These are phyloP conservation scores for Vidua chalybeata DNA, from an alignment of 2,113 vertebrate genomes.

Conservation along the genomic window DNA sequence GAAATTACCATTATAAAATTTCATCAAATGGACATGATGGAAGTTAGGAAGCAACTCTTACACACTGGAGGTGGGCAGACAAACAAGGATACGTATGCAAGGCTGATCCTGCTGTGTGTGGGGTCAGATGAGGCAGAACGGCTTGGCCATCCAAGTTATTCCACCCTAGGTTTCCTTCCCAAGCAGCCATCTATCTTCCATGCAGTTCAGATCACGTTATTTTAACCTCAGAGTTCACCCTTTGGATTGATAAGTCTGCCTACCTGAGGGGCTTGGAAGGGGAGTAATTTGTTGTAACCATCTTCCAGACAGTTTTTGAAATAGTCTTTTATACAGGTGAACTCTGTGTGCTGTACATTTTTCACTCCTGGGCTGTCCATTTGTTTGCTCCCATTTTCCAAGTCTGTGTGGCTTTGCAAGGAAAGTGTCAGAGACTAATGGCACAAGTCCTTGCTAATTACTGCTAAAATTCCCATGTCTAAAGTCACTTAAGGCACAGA, in stretches of 20 bases:
- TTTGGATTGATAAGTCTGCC: conserved; percentile 18
- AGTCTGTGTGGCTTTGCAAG: background rate
- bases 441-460: conserved; percentile 12
- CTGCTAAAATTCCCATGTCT: background rate
- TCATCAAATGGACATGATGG: background rate
- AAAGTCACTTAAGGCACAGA: background rate
- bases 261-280: conserved; percentile 9
- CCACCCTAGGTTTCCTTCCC: background rate
- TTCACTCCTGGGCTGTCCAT: conserved; percentile 9
- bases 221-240: conserved; percentile 9
- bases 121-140: background rate
- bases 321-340: conserved; percentile 5
- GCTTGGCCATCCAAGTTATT: background rate
- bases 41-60: background rate
- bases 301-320: conserved; percentile 43
- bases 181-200: conserved; percentile 6
- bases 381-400: background rate
- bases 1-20: conserved; percentile 8
- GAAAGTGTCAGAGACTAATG: conserved; percentile 8
- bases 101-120: background rate
- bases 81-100: background rate
- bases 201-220: background rate
- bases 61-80: background rate
- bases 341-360: background rate
- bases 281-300: conserved; percentile 23